Conservation (phyloP, 1,140 invertebrate species). For the Saxidomus purpurata region DNA sequence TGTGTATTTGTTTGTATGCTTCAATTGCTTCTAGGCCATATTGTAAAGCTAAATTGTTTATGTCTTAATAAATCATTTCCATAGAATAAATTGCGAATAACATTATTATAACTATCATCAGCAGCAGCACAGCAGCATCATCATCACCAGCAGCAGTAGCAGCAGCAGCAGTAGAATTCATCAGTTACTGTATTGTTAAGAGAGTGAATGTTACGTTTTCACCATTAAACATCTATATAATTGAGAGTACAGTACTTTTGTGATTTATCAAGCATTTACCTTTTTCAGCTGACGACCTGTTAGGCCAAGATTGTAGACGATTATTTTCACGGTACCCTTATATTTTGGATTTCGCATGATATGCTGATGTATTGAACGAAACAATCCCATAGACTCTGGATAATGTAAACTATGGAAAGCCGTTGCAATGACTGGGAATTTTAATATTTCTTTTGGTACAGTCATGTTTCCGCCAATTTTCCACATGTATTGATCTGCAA, state of each 20-base stretch:
- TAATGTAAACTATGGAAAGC: neutral
- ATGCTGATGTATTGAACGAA: neutral
- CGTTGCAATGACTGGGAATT: neutral
- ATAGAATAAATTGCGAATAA: too few species aligned
- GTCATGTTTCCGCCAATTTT: slow-evolving; percentile 6
- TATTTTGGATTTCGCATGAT: neutral
- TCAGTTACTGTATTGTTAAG: too few species aligned
- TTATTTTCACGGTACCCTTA: neutral
- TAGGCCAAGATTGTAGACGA: slow-evolving; percentile 8
- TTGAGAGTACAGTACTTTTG: too few species aligned
- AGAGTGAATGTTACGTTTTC: too few species aligned
- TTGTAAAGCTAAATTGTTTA: too few species aligned
- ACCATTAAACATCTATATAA: too few species aligned
- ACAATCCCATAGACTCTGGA: neutral
- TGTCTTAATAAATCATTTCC: too few species aligned
- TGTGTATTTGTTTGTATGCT: too few species aligned
- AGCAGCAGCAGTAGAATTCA: neutral
- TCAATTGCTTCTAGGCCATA: too few species aligned
- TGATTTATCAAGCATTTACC: neutral
- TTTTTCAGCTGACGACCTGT: neutral
- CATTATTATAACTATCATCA: too few species aligned
- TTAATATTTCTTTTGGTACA: neutral
- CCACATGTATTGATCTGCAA: neutral
- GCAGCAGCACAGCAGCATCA: too few species aligned
- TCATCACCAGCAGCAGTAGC: too few species aligned